Base-by-base conservation (phyloP, 2,888 invertebrate species). In the Pseudoips prasinana region DNA sequence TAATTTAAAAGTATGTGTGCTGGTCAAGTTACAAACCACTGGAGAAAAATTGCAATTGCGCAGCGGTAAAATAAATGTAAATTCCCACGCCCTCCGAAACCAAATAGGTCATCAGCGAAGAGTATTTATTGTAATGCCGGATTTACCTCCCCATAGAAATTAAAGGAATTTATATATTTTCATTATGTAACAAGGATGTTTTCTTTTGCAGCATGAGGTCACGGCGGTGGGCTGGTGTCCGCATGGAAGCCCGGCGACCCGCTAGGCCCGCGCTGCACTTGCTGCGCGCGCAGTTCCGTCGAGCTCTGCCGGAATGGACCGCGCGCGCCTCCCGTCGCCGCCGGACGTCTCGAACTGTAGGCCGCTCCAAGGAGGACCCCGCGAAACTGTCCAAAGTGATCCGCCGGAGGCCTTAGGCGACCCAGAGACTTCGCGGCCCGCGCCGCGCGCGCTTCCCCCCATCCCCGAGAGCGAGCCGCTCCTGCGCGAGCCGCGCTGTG, bases 201-300 rank as follows among this genome's bases (percentile, higher is more conserved):
- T 8, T 58, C 62, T 55, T n/a, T 84, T 79, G 2, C 83, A 88
- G 87, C 85, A 88, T 88, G 87, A 88, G 82, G 85, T 86, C 85
- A 72, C 79, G 81, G 68, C 77, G 82, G 78, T 64, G 78, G 71
- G 75, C 85, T 73, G 75, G 80, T 74, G 71, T 69, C 81, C 87
- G 87, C 83, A 87, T 86, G 87, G 86, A 79, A 85, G 85, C 78
- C 73, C 73, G 78, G 79, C 79, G 81, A 64, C 61, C 72, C 76
- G 84, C 69, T 85, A 76, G 80, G 46, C 63, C 62, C 63, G 80
- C 82, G 82, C 74, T 76, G 79, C 78, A 73, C 67, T 54, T 74
- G 76, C 60, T 76, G 79, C 81, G 78, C 64, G 78, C 75, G 68
- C 77, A 73, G 55, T 69, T 67, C 51, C 77, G 82, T 60, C 81